Conservation (phyloP, 2,888 invertebrate genomes). For the Cerastis leucographa region DNA sequence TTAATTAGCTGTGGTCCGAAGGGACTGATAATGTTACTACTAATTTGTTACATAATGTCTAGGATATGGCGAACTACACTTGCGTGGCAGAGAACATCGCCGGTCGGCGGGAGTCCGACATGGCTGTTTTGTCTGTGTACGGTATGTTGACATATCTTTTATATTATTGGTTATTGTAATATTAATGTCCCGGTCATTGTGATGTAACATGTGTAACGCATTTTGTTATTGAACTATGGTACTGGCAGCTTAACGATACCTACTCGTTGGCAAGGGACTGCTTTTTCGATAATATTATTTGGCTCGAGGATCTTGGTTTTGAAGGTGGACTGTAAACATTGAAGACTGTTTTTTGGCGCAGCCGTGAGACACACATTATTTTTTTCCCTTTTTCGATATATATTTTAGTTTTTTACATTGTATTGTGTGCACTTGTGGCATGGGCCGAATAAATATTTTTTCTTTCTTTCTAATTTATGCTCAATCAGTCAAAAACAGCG, state of each 20-base stretch:
- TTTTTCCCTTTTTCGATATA: no score
- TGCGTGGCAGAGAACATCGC: conserved; percentile 98
- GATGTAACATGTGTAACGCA: conserved; percentile 11
- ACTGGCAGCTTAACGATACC: neutral
- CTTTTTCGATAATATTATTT: neutral
- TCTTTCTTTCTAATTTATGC: no score
- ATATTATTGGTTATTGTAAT: conserved; percentile 37
- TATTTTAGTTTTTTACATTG: no score
- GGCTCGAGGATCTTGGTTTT: neutral
- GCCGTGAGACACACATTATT: no score
- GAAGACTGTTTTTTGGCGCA: neutral
- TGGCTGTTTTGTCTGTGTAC: conserved; percentile 96
- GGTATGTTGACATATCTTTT: conserved; percentile 91
- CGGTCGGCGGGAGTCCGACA: conserved; percentile 95
- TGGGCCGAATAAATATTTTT: no score
- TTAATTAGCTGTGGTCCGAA: neutral
- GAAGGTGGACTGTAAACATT: neutral
- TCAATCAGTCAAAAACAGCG: neutral
- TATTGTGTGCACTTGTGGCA: no score
- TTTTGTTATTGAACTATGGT: conserved; percentile 23
- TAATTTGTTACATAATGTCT: conserved; percentile 55
- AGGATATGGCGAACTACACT: conserved; percentile 98
- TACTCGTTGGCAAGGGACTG: neutral
- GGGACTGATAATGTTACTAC: neutral
- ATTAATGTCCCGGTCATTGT: conserved; percentile 26